Conservation (phyloP, 2,888 invertebrate genomes). For the Cryptocephalus moraei region DNA sequence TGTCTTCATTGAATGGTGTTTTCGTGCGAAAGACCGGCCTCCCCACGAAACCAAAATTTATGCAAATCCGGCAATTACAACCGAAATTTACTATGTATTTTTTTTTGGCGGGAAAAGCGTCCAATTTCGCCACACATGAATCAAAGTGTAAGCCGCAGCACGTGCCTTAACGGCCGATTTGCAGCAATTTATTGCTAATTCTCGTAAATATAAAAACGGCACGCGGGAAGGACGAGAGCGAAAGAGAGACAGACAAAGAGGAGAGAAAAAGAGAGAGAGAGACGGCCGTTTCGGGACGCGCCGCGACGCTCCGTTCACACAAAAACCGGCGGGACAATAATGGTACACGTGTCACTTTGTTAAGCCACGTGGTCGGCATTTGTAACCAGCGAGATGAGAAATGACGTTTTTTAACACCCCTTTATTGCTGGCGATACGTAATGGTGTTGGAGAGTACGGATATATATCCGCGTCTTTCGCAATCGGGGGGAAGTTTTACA, state of each 20-base stretch:
- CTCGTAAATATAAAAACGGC: constrained; percentile 36
- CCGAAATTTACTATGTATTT: background rate
- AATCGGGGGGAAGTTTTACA: too few species aligned
- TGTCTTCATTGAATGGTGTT: too few species aligned
- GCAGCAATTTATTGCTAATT: constrained; percentile 38
- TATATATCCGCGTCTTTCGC: too few species aligned
- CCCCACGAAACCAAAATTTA: constrained; percentile 2
- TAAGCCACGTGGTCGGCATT: constrained; percentile 32
- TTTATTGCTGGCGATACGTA: constrained; percentile 9
- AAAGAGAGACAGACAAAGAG: background rate
- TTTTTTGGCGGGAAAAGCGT: constrained; percentile 6
- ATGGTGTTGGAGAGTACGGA: too few species aligned
- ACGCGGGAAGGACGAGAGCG: background rate
- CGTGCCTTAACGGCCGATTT: constrained; percentile 35
- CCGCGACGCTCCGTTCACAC: constrained; percentile 19
- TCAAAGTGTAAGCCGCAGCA: constrained; percentile 30
- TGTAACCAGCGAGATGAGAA: constrained; percentile 37
- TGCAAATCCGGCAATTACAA: constrained; percentile 14
- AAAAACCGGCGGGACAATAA: constrained; percentile 30
- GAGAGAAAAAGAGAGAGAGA: too few species aligned
- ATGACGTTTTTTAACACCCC: constrained; percentile 38
- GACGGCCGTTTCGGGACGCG: constrained; percentile 23
- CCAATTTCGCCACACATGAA: constrained; percentile 11
- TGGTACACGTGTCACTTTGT: constrained; percentile 29
- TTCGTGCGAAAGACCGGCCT: too few species aligned